phyloP scores from a whole-genome alignment of 2,113 vertebrate genomes.

The Upupa epops region DNA sequence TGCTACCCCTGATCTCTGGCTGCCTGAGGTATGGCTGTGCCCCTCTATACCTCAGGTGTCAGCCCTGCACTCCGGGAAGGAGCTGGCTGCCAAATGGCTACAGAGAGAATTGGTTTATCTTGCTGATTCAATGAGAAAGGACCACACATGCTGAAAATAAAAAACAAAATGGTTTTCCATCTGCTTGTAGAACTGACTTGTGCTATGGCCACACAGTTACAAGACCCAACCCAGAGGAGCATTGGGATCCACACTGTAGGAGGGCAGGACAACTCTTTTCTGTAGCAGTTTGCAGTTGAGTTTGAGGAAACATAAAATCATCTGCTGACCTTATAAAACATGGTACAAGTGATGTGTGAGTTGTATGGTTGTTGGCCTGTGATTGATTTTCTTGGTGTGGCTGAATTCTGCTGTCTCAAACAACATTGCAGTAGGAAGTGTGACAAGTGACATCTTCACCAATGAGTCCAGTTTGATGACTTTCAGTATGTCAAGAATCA shows the following conservation, averaged over 20 bases:
- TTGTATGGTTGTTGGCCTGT: background rate
- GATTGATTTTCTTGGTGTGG: background rate
- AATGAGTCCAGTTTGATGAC: background rate
- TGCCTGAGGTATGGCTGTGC: background rate
- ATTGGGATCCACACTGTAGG: background rate
- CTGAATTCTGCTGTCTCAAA: background rate
- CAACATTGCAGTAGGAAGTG: background rate
- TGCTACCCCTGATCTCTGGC: background rate
- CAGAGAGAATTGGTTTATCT: background rate
- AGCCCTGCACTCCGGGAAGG: background rate
- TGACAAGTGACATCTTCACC: background rate
- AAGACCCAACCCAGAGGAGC: background rate
- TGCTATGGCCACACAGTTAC: fast-evolving
- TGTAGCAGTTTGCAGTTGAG: background rate
- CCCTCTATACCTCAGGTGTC: background rate
- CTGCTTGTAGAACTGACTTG: background rate
- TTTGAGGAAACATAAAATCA: background rate
- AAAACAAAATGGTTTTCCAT: background rate
- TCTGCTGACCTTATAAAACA: background rate
- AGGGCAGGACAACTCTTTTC: background rate
- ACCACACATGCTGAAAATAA: background rate
- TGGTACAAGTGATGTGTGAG: background rate
- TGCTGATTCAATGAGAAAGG: background rate
- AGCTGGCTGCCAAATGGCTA: background rate
- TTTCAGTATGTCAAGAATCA: background rate